A percentile compares a stretch with the other conserved stretches of the same genome.
phyloP scores from a whole-genome alignment of 2,888 invertebrate genomes.

The Callyntrura guangdongensis region DNA sequence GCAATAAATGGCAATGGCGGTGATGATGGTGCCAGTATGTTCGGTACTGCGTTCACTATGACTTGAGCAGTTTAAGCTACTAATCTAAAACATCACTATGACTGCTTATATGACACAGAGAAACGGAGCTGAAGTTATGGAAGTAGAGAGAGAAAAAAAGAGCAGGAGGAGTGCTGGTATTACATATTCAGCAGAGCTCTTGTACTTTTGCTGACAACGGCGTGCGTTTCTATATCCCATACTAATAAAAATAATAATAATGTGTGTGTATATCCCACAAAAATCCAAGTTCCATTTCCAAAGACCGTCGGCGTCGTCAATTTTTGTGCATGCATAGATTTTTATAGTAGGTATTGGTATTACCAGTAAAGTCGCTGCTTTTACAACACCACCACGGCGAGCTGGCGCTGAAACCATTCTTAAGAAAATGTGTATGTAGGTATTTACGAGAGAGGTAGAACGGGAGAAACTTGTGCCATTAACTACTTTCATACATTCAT shows the following conservation, averaged over 20 bases:
- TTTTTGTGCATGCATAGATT: slow-evolving; percentile 39
- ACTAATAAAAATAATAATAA: not conserved
- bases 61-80: not conserved
- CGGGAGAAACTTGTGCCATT: slow-evolving; percentile 13
- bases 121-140: not conserved
- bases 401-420: slow-evolving; percentile 11
- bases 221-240: slow-evolving; percentile 31
- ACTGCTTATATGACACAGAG: slow-evolving; percentile 23
- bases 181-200: not conserved
- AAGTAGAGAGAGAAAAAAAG: slow-evolving; percentile 4
- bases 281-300: slow-evolving; percentile 19
- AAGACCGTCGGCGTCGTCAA: not conserved
- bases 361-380: not conserved
- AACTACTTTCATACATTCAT: not conserved
- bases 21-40: slow-evolving; percentile 18
- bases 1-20: slow-evolving; percentile 67
- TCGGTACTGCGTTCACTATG: slow-evolving; percentile 27
- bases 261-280: slow-evolving; percentile 1
- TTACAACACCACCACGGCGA: slow-evolving; percentile 43
- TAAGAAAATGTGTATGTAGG: slow-evolving; percentile 56
- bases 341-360: slow-evolving; percentile 2
- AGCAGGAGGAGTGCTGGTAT: slow-evolving; percentile 13
- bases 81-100: not conserved
- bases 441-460: not conserved
- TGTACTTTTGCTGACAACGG: slow-evolving; percentile 45